Conservation (phyloP, 2,888 invertebrate species). For the Saturnia japonica region DNA sequence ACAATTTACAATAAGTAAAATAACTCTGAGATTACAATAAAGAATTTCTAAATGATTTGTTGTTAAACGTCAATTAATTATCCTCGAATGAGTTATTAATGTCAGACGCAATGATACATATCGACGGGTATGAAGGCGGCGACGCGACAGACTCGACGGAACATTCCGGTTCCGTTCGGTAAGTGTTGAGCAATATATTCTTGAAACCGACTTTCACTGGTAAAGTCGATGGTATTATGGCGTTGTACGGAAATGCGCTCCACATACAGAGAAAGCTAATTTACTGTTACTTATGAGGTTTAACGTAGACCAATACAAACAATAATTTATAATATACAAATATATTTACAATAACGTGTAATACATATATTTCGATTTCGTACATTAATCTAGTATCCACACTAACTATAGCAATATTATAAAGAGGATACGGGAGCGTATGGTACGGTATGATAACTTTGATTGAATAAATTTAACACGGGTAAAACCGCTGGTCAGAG, state of each 20-base stretch:
- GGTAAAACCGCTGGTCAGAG: too few species aligned
- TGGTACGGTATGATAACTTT: too few species aligned
- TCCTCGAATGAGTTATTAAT: conserved; percentile 3
- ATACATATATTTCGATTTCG: neutral
- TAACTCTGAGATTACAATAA: too few species aligned
- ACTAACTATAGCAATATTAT: too few species aligned
- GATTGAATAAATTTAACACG: too few species aligned
- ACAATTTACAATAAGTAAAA: too few species aligned
- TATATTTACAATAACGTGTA: neutral
- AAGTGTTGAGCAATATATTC: conserved; percentile 45
- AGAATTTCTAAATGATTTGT: too few species aligned
- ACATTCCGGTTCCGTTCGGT: conserved; percentile 37
- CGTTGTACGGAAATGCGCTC: conserved; percentile 55
- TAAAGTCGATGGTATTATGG: conserved; percentile 52
- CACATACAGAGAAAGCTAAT: conserved; percentile 67
- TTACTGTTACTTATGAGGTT: conserved; percentile 15
- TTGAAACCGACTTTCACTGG: conserved; percentile 64
- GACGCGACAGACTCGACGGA: neutral
- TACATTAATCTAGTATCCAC: too few species aligned
- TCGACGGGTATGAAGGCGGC: conserved; percentile 5
- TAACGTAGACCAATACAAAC: neutral
- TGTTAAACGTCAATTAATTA: conserved; percentile 6
- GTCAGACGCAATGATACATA: conserved; percentile 5
- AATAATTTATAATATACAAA: neutral
- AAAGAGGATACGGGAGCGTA: too few species aligned